Conservation (phyloP, 2,888 invertebrate genomes). For the Diadegma fenestrale region DNA sequence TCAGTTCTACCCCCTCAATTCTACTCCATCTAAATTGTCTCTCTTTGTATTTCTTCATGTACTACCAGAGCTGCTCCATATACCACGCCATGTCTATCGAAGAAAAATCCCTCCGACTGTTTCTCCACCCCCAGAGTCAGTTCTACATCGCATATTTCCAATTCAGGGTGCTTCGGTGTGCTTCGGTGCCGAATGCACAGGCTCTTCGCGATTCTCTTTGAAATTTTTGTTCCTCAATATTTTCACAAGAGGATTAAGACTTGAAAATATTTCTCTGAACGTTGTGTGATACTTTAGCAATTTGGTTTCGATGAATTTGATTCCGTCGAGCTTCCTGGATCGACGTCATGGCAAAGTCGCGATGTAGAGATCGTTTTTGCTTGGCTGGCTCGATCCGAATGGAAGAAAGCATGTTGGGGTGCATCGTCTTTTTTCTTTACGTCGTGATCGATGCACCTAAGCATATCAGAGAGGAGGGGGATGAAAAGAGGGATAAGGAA, state of each 20-base stretch:
- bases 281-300: background rate
- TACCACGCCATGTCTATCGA: slow-evolving; percentile 36
- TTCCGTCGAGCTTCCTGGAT: background rate
- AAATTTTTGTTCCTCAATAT: background rate
- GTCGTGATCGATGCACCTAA: slow-evolving; percentile 44
- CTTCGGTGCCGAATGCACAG: slow-evolving; percentile 9
- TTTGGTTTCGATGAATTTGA: background rate
- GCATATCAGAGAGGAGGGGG: slow-evolving; percentile 28
- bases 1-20: slow-evolving; percentile 35
- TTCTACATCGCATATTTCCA: background rate
- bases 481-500: slow-evolving; percentile 16
- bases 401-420: slow-evolving; percentile 15
- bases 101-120: slow-evolving; percentile 58
- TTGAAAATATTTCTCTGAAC: background rate
- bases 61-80: slow-evolving; percentile 5
- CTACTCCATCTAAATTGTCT: slow-evolving; percentile 37
- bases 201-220: background rate
- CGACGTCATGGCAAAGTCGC: background rate
- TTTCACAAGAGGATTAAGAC: no score
- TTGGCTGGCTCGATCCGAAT: background rate
- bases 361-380: background rate
- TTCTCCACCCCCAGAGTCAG: slow-evolving; percentile 51
- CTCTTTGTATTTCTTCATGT: slow-evolving; percentile 37
- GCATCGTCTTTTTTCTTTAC: slow-evolving; percentile 27
- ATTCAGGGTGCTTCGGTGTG: slow-evolving; percentile 15